Evolutionary conservation across 2,113 vertebrate genomes (phyloP), one percentile per base, ranked within the genome.

Genomic region (Microtus richardsoni): DNA sequence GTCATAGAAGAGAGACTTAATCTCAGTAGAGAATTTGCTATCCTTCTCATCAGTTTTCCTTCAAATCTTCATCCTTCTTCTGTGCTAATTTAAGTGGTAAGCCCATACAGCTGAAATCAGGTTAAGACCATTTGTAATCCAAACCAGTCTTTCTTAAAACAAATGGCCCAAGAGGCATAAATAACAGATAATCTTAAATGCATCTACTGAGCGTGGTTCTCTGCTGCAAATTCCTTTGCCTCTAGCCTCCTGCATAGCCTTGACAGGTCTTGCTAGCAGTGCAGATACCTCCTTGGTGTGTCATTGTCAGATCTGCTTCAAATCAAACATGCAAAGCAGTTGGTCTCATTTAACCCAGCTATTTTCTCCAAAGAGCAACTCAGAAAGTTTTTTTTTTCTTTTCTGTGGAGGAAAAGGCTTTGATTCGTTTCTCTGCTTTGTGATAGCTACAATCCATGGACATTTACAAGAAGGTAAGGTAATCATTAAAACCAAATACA

Each of bases 221-320:
- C 26, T 88, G 41, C 73, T 47, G 14, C 66, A 83, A 73, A 90
- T 82, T 89, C 89, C 89, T 70, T 2, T 68, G 54, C 30, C 28
- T 95, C 47, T 26, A 39, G 19, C 24, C 74, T 82, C 75, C 83
- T 41, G 49, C 39, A 85, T 44, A 33, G 49, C 21, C 14, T 36
- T 39, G 10, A 22, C 3, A 47, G 24, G 60, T 93, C 41, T 73
- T 54, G 19, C 73, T 95, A 60, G 64, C 11, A 21, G 44, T 11
- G 47, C 60, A 52, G 87, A 77, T 2, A 9, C 68, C 91, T 95
- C 92, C 95, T 93, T 95, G 94, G 92, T 75, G 36, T 94, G 88
- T 87, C 95, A 93, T 91, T 96, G 96, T 97, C 96, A 97, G 73
- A 91, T 94, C 78, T 58, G 70, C 89, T 96, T 95, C 94, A 74